Evolutionary conservation across 2,888 invertebrate species (phyloP).

Genomic region (Xestia xanthographa): DNA sequence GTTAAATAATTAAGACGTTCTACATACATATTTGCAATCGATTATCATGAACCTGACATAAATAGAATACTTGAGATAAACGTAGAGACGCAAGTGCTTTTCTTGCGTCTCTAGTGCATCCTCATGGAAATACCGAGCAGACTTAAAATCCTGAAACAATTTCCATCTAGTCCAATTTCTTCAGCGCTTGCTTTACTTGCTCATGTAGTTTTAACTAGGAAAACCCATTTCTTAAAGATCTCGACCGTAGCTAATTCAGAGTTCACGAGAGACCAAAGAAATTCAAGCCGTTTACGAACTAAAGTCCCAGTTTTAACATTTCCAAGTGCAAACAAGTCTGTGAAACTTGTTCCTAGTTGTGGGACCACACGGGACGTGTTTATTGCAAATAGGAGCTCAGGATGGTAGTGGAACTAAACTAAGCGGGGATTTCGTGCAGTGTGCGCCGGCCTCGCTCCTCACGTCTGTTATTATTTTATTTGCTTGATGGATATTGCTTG

Average conservation of each 20-base stretch:
- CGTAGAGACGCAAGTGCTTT: not conserved
- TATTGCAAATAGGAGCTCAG: constrained; percentile 85
- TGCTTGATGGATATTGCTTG: constrained; percentile 76
- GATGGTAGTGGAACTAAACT: constrained; percentile 67
- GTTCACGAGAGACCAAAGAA: constrained; percentile 76
- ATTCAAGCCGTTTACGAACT: constrained; percentile 75
- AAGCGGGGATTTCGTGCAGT: constrained; percentile 70
- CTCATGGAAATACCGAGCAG: not conserved
- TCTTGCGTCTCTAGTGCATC: too few species aligned
- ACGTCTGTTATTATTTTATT: constrained; percentile 74
- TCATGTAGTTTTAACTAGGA: constrained; percentile 52
- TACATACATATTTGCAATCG: constrained; percentile 14
- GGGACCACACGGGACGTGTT: constrained; percentile 82
- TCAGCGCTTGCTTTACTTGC: constrained; percentile 28
- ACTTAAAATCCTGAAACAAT: constrained; percentile 6
- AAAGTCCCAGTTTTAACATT: constrained; percentile 81
- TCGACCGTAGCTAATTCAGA: constrained; percentile 75
- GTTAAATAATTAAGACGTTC: not conserved
- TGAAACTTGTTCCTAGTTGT: constrained; percentile 79
- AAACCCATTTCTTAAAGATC: constrained; percentile 64
- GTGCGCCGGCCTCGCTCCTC: constrained; percentile 61
- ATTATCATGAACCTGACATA: not conserved
- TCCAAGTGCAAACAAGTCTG: constrained; percentile 82
- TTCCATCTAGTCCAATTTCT: constrained; percentile 7
- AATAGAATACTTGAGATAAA: not conserved